These are phyloP conservation scores for Thaumetopoea pityocampa DNA, from an alignment of 1,140 invertebrate genomes.

Conservation along the genomic window DNA sequence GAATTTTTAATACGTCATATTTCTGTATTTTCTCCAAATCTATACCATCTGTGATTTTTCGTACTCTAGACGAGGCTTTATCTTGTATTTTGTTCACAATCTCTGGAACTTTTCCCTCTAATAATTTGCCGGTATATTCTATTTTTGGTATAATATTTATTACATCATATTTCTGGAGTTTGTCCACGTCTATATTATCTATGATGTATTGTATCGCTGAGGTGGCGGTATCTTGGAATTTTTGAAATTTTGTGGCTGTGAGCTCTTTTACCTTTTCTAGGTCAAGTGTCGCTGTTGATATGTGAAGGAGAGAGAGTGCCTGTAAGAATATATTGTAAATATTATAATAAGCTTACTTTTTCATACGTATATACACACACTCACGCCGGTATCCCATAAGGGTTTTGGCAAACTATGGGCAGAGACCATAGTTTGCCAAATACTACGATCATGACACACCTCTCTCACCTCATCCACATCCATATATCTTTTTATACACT, in stretches of 20 bases:
- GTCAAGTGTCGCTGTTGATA: conserved; percentile 26
- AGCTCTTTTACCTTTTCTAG: conserved; percentile 13
- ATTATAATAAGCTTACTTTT: background rate
- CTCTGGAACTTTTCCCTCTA: background rate
- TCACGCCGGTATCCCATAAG: too few relatives aligned
- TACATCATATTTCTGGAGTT: conserved; percentile 38
- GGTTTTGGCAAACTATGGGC: too few relatives aligned
- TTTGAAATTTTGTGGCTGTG: conserved; percentile 27
- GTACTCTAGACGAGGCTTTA: conserved; percentile 37
- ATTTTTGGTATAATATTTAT: conserved; percentile 34
- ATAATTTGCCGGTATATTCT: conserved; percentile 8
- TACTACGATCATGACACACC: too few relatives aligned
- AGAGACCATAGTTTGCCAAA: too few relatives aligned
- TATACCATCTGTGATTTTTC: conserved; percentile 43
- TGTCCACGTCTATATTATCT: conserved; percentile 46
- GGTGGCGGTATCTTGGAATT: conserved; percentile 44
- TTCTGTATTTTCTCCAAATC: conserved; percentile 46
- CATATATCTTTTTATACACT: too few relatives aligned
- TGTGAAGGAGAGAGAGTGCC: conserved; percentile 16
- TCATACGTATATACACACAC: background rate
- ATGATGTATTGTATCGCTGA: conserved; percentile 40
- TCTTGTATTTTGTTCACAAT: conserved; percentile 44
- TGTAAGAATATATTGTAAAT: background rate
- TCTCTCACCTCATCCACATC: too few relatives aligned
- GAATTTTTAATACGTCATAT: conserved; percentile 29